Base-by-base conservation (phyloP, 2,888 invertebrate species). In the Galerucella calmariensis region DNA sequence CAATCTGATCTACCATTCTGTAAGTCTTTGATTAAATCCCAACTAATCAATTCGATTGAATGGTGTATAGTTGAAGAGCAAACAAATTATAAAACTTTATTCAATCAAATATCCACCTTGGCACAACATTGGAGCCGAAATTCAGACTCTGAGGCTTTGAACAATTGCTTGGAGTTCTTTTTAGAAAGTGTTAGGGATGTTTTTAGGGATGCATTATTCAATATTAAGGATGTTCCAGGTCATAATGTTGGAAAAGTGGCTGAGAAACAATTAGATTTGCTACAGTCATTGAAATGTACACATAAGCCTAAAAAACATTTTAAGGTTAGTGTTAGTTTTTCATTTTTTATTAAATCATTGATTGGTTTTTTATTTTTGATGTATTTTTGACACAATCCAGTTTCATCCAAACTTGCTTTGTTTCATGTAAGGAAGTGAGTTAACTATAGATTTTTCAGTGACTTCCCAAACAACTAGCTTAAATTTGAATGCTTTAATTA, bases 81-180 rank as follows among this genome's bases (percentile, higher is more conserved):
- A 59, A 78, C 83, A 1, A 83, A 87, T 67, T 87, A 87, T 53
- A 89, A 89, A 80, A 84, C 85, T 27, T 84, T 91, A 48, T 91
- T 89, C 77, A 87, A 86, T 70, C 89, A 91, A 78, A 85, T 89
- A 1, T 85, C 90, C 0, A 86, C 87, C 3, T 81, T 92, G 51
- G 81, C 91, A 51, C 89, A 90, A n/a, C 90, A 90, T 81, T 92
- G 91, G 91, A 88, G 88, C 77, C 88, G 89, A 83, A 89, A 89
- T 79, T 44, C 68, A n/a, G 77, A 83, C 8, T 70, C 82, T 1
- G 84, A 86, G 65, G 84, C 85, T 41, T 89, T 89, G 73, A 75
- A 78, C 3, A 74, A 81, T 67, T 85, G 88, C 53, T 78, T 88
- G 3, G 76, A 84, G 16, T 83, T 82, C 67, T 89, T 90, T 77